phyloP scores from a whole-genome alignment of 2,797 vertebrate genomes.

The Ciconia nigra region DNA sequence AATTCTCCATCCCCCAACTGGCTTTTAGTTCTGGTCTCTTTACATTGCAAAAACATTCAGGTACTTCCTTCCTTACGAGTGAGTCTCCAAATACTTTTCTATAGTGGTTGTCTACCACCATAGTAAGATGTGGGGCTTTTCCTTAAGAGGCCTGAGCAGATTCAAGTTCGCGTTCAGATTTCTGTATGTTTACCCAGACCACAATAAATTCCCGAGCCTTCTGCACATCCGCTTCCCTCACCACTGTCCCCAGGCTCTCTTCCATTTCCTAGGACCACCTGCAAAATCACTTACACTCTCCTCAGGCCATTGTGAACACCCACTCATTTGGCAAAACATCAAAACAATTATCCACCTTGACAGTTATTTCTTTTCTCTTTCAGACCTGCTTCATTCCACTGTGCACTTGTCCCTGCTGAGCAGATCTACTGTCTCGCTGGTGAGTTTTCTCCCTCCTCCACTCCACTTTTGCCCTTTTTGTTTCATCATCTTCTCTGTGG shows the following conservation, averaged over 20 bases:
- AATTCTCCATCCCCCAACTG: not conserved
- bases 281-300: not conserved
- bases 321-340: not conserved
- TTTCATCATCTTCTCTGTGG: not conserved
- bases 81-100: not conserved
- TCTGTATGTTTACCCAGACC: not conserved
- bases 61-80: not conserved
- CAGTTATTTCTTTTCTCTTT: not conserved
- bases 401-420: not conserved
- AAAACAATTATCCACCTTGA: not conserved
- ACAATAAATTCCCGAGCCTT: not conserved
- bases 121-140: not conserved
- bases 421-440: not conserved
- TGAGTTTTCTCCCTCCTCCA: not conserved
- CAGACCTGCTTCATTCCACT: not conserved
- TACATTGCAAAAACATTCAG: not conserved
- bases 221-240: not conserved
- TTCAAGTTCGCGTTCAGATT: not conserved
- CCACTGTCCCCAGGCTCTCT: not conserved
- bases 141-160: not conserved
- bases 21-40: not conserved
- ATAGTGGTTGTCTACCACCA: not conserved
- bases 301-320: not conserved
- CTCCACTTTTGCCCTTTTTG: not conserved
- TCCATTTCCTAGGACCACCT: constrained; percentile 6